A percentile compares a stretch with the other conserved stretches of the same genome.
Evolutionary conservation across 1,140 invertebrate species (phyloP).

Genomic region (Myzus persicae): DNA sequence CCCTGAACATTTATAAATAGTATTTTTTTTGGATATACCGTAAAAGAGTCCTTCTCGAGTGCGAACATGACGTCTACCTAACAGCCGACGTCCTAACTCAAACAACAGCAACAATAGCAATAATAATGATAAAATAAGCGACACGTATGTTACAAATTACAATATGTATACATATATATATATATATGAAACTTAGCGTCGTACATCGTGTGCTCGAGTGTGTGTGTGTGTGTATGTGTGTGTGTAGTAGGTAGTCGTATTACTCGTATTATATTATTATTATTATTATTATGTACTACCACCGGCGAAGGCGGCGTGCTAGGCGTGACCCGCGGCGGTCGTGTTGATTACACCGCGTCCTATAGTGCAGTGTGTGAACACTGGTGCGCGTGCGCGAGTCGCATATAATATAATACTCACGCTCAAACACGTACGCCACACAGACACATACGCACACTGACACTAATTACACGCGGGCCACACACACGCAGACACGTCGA

Average conservation of each 20-base stretch:
- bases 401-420: background rate
- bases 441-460: background rate
- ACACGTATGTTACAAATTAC: background rate
- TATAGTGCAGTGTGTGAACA: background rate
- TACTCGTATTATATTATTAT: background rate
- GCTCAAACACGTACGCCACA: background rate
- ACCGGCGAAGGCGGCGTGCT: conserved; percentile 29
- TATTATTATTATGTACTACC: conserved; percentile 14
- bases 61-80: background rate
- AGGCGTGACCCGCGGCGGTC: conserved; percentile 50
- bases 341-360: conserved; percentile 44
- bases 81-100: background rate
- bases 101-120: background rate
- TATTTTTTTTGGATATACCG: background rate
- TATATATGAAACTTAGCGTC: background rate
- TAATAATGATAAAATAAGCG: background rate
- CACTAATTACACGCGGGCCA: conserved; percentile 47
- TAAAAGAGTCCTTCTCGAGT: background rate
- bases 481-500: background rate
- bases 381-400: conserved; percentile 6
- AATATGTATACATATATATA: background rate
- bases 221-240: background rate
- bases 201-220: background rate
- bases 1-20: no score
- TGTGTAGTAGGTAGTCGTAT: background rate